Evolutionary conservation across 2,113 vertebrate species (phyloP).

Genomic region (Elachura formosa): DNA sequence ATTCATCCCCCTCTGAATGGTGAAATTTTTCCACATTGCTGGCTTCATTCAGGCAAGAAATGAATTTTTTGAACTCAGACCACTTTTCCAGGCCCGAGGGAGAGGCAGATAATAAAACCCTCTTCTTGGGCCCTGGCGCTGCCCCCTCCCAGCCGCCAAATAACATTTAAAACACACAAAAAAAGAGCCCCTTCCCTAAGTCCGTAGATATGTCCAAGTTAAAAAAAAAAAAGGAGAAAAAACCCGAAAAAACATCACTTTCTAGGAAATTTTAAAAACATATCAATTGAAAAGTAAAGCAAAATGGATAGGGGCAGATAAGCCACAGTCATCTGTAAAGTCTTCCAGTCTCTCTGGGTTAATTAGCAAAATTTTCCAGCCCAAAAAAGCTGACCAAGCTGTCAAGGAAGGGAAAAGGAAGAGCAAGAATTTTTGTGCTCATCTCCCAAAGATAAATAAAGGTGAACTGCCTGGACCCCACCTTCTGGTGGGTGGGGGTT

Average conservation of each 20-base stretch:
- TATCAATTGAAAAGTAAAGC: not conserved
- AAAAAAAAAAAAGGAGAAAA: not conserved
- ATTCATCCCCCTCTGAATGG: constrained; percentile 91
- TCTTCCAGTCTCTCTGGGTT: constrained; percentile 3
- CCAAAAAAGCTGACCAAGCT: not conserved
- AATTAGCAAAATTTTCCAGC: constrained; percentile 54
- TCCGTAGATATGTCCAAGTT: not conserved
- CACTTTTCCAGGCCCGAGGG: constrained; percentile 79
- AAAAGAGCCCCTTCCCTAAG: not conserved
- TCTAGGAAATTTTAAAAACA: not conserved
- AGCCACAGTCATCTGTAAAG: constrained; percentile 12
- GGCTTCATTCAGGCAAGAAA: constrained; percentile 93
- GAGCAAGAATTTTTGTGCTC: not conserved
- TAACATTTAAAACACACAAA: constrained; percentile 32
- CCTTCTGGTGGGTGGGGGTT: not conserved
- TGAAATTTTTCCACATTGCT: constrained; percentile 95
- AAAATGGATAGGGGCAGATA: constrained; percentile 8
- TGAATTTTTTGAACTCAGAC: constrained; percentile 90
- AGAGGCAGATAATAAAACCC: constrained; percentile 69
- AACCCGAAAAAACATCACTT: not conserved
- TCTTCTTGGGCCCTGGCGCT: constrained; percentile 56
- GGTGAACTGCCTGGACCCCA: not conserved
- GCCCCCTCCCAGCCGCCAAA: constrained; percentile 48
- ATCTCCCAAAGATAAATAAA: not conserved
- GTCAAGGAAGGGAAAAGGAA: constrained; percentile 26